Base-by-base conservation (phyloP, 1,140 invertebrate species). In the Periplaneta americana region DNA sequence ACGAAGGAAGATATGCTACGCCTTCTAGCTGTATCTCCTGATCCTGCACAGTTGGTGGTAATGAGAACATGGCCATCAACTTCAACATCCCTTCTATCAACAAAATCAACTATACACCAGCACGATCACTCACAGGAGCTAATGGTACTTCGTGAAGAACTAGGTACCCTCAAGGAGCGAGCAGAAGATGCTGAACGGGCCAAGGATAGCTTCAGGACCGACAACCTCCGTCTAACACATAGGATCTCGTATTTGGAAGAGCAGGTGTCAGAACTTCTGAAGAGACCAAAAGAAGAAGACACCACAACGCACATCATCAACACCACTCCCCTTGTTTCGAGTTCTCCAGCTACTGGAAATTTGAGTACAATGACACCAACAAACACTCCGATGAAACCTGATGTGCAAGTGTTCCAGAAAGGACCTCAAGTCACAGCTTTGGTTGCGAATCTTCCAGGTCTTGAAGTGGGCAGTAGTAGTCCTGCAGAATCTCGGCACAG, bases 221-320 rank as follows among this genome's bases (percentile, higher is more conserved):
- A 97, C 87, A 96, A 96, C 87, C 92, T 96, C 28, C 90, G 95
- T 75, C 89, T 97, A 74, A 96, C 95, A 11, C 96, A 97, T 87
- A 91, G 96, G 79, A 97, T 97, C 75, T 95, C 94, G 3, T 97
- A 97, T 87, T 90, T 97, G 66, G 96, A 97, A 86, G 96, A 97
- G 84, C 96, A 97, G 87, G 95, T 97, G 76, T 88, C 91, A 0
- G 93, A 95, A 84, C 88, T 95, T 2, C 87, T 94, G 8, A 86
- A 75, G 35, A 79, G 66, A 48, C 28, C n/a, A 18, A 81, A 75
- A 31, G 74, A 74, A 17, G 35, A 36, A 28, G 77, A 32, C 32
- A 39, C 18, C 34, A 2, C 8, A 15, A 11, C 33, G 28, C 35
- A 78, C 28, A 33, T 34, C 32, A 36, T 80, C 35, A 28, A 17